phyloP scores from a whole-genome alignment of 2,888 invertebrate genomes.

The Hylaea fasciaria region DNA sequence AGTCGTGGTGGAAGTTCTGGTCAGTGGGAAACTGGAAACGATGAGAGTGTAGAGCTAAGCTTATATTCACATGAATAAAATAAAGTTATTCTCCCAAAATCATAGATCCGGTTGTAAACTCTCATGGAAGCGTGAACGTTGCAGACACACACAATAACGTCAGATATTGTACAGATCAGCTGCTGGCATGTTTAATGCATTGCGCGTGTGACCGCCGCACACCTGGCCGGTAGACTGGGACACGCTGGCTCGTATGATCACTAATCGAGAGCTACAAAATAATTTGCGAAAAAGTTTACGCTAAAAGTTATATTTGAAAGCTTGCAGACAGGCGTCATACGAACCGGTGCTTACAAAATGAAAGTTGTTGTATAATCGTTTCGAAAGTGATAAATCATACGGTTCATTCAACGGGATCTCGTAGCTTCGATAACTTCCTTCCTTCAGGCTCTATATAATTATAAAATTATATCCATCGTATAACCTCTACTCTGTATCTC shows the following conservation, averaged over 20 bases:
- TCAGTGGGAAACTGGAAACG: too few species aligned
- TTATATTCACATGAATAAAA: too few species aligned
- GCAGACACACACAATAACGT: slow-evolving; percentile 14
- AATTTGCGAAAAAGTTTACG: not conserved
- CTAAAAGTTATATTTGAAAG: too few species aligned
- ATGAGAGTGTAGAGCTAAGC: too few species aligned
- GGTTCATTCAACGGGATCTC: not conserved
- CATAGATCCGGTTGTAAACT: not conserved
- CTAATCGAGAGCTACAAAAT: not conserved
- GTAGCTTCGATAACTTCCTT: too few species aligned
- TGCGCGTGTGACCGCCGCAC: slow-evolving; percentile 25
- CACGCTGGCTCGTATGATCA: slow-evolving; percentile 3
- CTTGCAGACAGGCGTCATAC: too few species aligned
- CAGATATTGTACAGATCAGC: slow-evolving; percentile 19
- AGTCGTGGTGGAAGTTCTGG: not conserved
- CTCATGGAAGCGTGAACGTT: slow-evolving; percentile 13
- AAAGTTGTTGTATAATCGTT: too few species aligned
- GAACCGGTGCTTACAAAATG: too few species aligned
- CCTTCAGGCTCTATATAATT: too few species aligned
- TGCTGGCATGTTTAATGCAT: slow-evolving; percentile 29
- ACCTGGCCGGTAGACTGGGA: slow-evolving; percentile 22
- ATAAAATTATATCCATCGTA: too few species aligned
- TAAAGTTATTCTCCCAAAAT: too few species aligned
- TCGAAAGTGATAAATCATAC: not conserved
- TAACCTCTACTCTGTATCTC: too few species aligned